phyloP scores from a whole-genome alignment of 2,888 invertebrate species.

The Oasisia sp. region DNA sequence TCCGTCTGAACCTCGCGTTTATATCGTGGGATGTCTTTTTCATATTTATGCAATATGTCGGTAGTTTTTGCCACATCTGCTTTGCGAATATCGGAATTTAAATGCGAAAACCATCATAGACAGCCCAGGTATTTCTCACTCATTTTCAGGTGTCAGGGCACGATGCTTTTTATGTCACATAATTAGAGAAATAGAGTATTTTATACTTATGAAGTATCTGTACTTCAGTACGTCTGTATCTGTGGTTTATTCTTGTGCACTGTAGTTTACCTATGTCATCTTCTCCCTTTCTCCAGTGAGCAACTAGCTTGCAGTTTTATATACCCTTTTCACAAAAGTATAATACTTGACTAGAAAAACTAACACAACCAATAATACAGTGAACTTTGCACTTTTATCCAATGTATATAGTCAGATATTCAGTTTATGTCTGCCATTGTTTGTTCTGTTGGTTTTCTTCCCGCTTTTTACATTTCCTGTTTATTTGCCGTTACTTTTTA shows the following conservation, averaged over 20 bases:
- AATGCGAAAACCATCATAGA: not conserved
- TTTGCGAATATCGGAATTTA: slow-evolving; percentile 17
- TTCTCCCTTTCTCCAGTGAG: not conserved
- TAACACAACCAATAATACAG: no score
- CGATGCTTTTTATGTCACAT: not conserved
- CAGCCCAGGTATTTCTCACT: not conserved
- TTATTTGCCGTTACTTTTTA: no score
- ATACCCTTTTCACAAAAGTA: not conserved
- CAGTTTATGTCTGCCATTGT: no score
- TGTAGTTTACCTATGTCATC: not conserved
- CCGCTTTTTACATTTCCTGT: no score
- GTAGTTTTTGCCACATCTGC: not conserved
- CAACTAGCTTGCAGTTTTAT: not conserved
- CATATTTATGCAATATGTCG: not conserved
- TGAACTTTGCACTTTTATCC: no score
- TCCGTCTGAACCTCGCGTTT: not conserved
- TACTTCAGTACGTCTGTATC: not conserved
- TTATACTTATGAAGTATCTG: not conserved
- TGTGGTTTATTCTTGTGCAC: not conserved
- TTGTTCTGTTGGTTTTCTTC: no score
- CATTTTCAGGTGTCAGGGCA: not conserved
- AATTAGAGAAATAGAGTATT: not conserved
- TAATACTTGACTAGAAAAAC: no score
- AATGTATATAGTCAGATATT: no score
- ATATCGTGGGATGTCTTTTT: slow-evolving; percentile 6